A percentile compares a stretch with the other conserved stretches of the same genome.
These are phyloP conservation scores for Setophaga petechia DNA, from an alignment of 2,113 vertebrate genomes.

Conservation along the genomic window DNA sequence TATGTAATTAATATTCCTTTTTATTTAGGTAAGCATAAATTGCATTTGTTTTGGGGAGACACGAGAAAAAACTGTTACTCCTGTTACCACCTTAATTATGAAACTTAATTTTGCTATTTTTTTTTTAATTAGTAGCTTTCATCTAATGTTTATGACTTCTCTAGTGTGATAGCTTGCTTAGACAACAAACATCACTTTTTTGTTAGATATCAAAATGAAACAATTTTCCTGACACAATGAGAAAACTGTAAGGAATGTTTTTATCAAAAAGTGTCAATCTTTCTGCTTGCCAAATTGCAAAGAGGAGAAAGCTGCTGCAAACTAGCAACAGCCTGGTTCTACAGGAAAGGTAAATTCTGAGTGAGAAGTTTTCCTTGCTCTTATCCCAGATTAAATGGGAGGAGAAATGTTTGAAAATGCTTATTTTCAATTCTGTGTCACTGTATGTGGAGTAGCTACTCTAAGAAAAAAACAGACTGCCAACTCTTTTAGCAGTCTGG, in stretches of 20 bases:
- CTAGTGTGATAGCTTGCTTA: not conserved
- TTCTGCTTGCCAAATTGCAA: not conserved
- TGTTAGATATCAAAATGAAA: not conserved
- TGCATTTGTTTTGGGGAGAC: not conserved
- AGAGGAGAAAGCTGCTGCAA: not conserved
- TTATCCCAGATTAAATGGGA: not conserved
- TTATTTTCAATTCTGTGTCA: not conserved
- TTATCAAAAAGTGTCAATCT: not conserved
- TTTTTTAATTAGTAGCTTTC: not conserved
- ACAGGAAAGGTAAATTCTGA: not conserved
- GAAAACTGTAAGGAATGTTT: not conserved
- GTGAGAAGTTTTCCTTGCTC: slow-evolving; percentile 28
- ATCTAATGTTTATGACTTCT: not conserved
- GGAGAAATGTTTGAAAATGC: not conserved
- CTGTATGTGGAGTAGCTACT: not conserved
- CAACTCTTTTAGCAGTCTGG: not conserved
- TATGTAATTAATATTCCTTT: not conserved
- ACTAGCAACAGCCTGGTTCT: slow-evolving; percentile 8
- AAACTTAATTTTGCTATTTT: not conserved
- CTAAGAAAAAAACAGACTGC: not conserved
- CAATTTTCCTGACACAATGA: slow-evolving; percentile 1
- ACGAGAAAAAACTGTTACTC: not conserved
- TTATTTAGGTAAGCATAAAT: not conserved
- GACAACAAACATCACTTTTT: not conserved
- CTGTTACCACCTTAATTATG: not conserved